A percentile compares a stretch with the other conserved stretches of the same genome.
phyloP scores from a whole-genome alignment of 2,113 vertebrate species.

The Nothocercus julius region DNA sequence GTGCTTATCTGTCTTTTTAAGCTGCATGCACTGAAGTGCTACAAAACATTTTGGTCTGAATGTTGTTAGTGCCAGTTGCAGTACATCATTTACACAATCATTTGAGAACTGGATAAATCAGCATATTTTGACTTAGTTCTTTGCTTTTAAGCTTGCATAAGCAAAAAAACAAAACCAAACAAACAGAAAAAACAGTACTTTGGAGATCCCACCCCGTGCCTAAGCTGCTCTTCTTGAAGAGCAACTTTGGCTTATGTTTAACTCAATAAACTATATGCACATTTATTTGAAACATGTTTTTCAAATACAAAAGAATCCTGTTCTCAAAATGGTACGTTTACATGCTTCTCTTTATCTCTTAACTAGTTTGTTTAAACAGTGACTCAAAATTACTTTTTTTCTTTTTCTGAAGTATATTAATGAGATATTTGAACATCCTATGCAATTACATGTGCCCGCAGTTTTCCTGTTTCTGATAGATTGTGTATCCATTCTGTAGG shows the following conservation, averaged over 20 bases:
- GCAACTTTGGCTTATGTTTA: background rate
- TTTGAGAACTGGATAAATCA: slow-evolving; percentile 42
- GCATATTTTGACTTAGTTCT: background rate
- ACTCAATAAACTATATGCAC: background rate
- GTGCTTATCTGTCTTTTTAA: background rate
- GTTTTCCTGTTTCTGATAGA: background rate
- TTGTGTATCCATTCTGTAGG: background rate
- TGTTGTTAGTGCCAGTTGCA: slow-evolving; percentile 74
- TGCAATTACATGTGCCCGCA: background rate
- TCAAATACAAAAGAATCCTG: slow-evolving; percentile 5
- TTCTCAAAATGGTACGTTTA: slow-evolving; percentile 65
- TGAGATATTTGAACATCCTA: background rate
- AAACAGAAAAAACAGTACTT: background rate
- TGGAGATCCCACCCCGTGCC: background rate
- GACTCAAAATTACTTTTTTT: background rate
- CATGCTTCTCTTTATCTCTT: background rate
- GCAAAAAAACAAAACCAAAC: background rate
- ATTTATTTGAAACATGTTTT: background rate
- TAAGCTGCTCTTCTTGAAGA: background rate
- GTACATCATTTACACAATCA: background rate
- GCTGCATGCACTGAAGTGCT: background rate
- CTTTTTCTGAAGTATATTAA: background rate
- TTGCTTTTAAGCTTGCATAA: background rate
- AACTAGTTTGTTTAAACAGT: background rate
- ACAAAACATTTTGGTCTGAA: background rate